These are phyloP conservation scores for Tipula lateralis DNA, from an alignment of 2,888 invertebrate genomes.

Conservation along the genomic window DNA sequence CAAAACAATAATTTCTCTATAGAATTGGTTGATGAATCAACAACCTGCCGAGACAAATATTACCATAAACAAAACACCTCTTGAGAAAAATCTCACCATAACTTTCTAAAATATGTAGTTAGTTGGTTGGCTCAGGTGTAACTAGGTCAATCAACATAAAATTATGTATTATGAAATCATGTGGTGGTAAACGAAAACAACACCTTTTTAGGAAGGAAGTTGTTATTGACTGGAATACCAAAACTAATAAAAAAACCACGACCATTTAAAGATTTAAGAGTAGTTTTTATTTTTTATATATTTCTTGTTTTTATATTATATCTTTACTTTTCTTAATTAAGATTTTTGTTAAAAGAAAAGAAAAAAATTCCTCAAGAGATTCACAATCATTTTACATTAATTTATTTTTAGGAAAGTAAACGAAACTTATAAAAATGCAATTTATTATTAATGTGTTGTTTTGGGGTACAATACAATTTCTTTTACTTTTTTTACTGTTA, in stretches of 20 bases:
- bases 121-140: neutral
- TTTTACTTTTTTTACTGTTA: conserved; percentile 9
- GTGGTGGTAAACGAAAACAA: neutral
- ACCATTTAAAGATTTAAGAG: conserved; percentile 11
- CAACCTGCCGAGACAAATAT: neutral
- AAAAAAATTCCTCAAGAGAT: conserved; percentile 1
- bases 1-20: neutral
- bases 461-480: neutral
- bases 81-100: neutral
- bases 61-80: neutral
- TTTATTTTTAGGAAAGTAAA: conserved; percentile 4
- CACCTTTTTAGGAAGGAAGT: neutral
- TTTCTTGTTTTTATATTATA: neutral
- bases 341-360: neutral
- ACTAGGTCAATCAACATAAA: neutral
- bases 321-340: conserved; percentile 19
- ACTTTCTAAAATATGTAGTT: neutral
- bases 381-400: neutral
- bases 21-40: neutral
- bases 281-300: conserved; percentile 7
- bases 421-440: neutral
- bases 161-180: neutral
- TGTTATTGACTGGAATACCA: neutral
- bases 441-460: neutral
- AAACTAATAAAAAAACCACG: neutral